Conservation (phyloP, 2,797 vertebrate genomes). For the Morelia viridis region DNA sequence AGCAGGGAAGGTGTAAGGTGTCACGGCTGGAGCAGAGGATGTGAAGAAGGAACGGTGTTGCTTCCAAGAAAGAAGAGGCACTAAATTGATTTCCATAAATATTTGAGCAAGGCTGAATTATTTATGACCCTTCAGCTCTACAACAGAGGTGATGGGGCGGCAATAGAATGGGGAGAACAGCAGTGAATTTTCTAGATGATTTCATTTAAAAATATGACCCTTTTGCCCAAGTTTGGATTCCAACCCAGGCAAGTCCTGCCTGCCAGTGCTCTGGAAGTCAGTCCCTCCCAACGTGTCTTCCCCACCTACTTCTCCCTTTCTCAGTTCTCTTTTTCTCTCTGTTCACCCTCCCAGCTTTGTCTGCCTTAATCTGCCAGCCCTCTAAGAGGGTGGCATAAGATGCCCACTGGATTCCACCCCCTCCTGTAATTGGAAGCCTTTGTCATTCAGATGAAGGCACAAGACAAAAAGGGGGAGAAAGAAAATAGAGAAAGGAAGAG, state of each 20-base stretch:
- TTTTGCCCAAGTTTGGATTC: constrained; percentile 52
- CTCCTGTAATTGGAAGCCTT: constrained; percentile 58
- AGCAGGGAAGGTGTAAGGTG: constrained; percentile 22
- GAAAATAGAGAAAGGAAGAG: not conserved
- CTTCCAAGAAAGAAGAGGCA: constrained; percentile 58
- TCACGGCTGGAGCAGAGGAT: constrained; percentile 33
- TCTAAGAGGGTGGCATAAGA: constrained; percentile 46
- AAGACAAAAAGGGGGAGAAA: not conserved
- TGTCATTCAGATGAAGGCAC: constrained; percentile 51
- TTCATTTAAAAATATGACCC: constrained; percentile 60
- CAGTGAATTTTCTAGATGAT: constrained; percentile 66
- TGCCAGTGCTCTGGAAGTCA: constrained; percentile 48
- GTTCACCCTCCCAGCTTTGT: constrained; percentile 41
- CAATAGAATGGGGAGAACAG: not conserved
- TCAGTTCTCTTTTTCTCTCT: not conserved
- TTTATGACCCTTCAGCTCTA: constrained; percentile 67
- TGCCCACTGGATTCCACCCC: constrained; percentile 28
- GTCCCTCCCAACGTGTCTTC: constrained; percentile 40
- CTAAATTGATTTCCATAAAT: constrained; percentile 73
- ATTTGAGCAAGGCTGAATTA: constrained; percentile 72
- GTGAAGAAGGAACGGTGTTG: constrained; percentile 46
- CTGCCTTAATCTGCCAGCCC: constrained; percentile 50
- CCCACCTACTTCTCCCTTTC: not conserved
- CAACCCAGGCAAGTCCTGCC: constrained; percentile 21
- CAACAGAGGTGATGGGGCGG: constrained; percentile 25